Base-by-base conservation (phyloP, 2,888 invertebrate species). In the Mesorhabditis sp. region DNA sequence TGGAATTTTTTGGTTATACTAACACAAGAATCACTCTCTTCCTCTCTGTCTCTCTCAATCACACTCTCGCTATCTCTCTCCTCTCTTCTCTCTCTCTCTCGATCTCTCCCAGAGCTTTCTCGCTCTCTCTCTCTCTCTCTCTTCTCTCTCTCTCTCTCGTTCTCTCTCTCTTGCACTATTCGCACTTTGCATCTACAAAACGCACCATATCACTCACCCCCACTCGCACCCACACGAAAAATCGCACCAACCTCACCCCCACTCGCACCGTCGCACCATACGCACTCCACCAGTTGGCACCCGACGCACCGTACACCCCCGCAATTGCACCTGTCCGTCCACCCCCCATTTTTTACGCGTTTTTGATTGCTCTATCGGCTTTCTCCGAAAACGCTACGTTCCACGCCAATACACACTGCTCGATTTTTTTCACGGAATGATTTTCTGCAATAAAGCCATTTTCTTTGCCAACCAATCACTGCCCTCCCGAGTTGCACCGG, bases 271-370 rank as follows among this genome's bases (percentile, higher is more conserved):
- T 3, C 13, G 4, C 5, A 13, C 4, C 42, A 13, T 64, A 41
- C 43, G 4, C 43, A 43, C 43, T 43, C 64, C 43, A 64, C 43
- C 42, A 64, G 13, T 28, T 42, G 44, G 5, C 44, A 45, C 7
- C 42, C 4, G 45, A n/a, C 28, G 43, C 45, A 65, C 61, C 69
- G 66, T 66, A 65, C 62, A 66, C 69, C 65, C 69, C 15, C 43
- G 45, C 43, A 15, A 70, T n/a, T 50, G 70, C 70, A 65, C 67
- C 70, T 70, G 70, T 61, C 64, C 65, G 70, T 44, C 65, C 50
- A 44, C 58, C 63, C 63, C 65, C 43, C 42, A 43, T 62, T 15
- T 41, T 13, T 45, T 15, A 45, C 58, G 43, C 15, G 43, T 65
- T 4, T 65, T 7, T 65, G 28, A 28, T 28, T 28, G 28, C 28